These are phyloP conservation scores for Podarcis lilfordi DNA, from an alignment of 2,797 vertebrate species.

Conservation along the genomic window DNA sequence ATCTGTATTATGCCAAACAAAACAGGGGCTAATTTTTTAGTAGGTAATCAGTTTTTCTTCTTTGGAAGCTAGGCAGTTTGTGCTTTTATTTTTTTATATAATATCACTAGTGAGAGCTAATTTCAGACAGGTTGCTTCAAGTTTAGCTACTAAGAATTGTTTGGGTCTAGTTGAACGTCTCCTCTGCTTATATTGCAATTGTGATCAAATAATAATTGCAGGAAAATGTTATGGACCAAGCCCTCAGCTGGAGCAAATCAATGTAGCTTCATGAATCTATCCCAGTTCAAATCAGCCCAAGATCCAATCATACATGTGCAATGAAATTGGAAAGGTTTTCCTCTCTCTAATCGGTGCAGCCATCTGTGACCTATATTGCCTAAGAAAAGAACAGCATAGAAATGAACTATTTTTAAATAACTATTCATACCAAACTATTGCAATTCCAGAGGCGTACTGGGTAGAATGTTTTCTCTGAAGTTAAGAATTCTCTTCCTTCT, in stretches of 20 bases:
- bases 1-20: constrained; percentile 15
- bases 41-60: not conserved
- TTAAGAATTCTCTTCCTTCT: not conserved
- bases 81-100: not conserved
- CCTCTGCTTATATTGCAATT: constrained; percentile 25
- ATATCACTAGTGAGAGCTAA: not conserved
- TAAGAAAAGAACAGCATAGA: constrained; percentile 3
- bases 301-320: constrained; percentile 9
- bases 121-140: constrained; percentile 3
- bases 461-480: not conserved
- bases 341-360: not conserved
- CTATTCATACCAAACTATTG: not conserved
- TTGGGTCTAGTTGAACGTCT: not conserved
- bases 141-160: constrained; percentile 9
- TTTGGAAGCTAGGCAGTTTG: not conserved
- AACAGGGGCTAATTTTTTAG: not conserved
- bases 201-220: constrained; percentile 3
- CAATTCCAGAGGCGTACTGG: not conserved
- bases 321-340: not conserved
- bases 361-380: not conserved
- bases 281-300: not conserved
- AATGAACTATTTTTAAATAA: not conserved
- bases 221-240: not conserved
- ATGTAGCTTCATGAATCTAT: not conserved
- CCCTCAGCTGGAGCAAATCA: constrained; percentile 27